phyloP scores from a whole-genome alignment of 2,888 invertebrate species.

The Altica lythri region DNA sequence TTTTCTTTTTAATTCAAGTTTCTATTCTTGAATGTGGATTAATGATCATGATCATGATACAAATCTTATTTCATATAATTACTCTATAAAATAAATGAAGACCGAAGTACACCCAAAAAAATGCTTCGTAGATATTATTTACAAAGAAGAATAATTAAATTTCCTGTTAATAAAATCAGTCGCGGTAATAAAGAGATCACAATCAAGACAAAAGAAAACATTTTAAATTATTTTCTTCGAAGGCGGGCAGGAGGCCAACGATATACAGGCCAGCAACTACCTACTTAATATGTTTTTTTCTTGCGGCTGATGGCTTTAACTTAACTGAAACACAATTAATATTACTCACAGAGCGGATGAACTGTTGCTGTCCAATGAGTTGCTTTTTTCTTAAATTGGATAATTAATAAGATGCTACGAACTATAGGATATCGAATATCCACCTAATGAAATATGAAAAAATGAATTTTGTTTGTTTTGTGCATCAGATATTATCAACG shows the following conservation, averaged over 20 bases:
- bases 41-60: too few relatives aligned
- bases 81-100: too few relatives aligned
- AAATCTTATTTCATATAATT: too few relatives aligned
- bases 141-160: too few relatives aligned
- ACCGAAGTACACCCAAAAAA: too few relatives aligned
- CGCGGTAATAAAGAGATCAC: slow-evolving; percentile 38
- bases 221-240: slow-evolving; percentile 39
- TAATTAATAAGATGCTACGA: slow-evolving; percentile 7
- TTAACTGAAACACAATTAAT: slow-evolving; percentile 3
- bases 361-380: slow-evolving; percentile 9
- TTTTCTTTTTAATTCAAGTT: too few relatives aligned
- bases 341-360: slow-evolving; percentile 6
- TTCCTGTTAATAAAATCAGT: slow-evolving; percentile 32
- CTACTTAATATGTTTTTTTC: slow-evolving; percentile 8
- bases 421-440: neutral
- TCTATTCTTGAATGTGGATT: too few relatives aligned
- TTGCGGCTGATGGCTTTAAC: neutral
- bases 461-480: neutral
- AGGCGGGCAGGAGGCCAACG: slow-evolving; percentile 20
- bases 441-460: neutral
- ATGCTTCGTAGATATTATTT: too few relatives aligned
- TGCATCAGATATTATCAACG: too few relatives aligned
- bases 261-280: neutral
- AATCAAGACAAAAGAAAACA: slow-evolving; percentile 36
- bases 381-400: slow-evolving; percentile 8